Conservation (phyloP, 2,797 vertebrate genomes). For the Ptychadena robeensis region DNA sequence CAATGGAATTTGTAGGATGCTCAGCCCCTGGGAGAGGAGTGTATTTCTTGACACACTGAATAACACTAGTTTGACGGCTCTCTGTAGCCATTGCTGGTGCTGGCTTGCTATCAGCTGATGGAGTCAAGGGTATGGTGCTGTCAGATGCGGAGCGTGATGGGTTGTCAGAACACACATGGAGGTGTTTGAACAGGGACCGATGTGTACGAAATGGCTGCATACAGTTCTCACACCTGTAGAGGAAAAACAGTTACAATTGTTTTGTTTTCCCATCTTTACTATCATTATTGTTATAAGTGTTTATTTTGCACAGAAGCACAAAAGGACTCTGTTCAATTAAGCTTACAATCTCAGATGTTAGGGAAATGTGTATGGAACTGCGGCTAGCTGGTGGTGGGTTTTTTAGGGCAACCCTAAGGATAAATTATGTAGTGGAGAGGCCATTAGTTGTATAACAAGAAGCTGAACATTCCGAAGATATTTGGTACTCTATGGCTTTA, state of each 20-base stretch:
- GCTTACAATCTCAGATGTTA: no score
- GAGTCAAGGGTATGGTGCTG: constrained; percentile 57
- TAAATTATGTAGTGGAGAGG: no score
- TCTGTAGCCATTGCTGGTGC: constrained; percentile 58
- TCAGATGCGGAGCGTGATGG: constrained; percentile 72
- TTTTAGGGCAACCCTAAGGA: no score
- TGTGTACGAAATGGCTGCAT: constrained; percentile 88
- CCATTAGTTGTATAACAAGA: no score
- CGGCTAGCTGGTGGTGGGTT: no score
- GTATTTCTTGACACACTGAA: constrained; percentile 63
- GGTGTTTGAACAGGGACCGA: constrained; percentile 90
- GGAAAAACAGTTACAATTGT: neutral
- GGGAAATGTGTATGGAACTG: no score
- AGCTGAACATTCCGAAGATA: no score
- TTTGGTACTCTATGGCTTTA: no score
- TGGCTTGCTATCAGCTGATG: constrained; percentile 63
- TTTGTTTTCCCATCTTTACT: no score
- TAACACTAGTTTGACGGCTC: constrained; percentile 58
- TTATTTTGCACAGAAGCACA: no score
- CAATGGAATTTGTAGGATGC: neutral
- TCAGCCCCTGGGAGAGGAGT: constrained; percentile 21
- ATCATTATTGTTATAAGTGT: no score
- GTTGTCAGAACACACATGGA: constrained; percentile 90
- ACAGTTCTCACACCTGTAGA: constrained; percentile 89
- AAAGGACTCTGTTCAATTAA: no score